These are phyloP conservation scores for Prorops nasuta DNA, from an alignment of 1,140 invertebrate genomes.

Conservation along the genomic window DNA sequence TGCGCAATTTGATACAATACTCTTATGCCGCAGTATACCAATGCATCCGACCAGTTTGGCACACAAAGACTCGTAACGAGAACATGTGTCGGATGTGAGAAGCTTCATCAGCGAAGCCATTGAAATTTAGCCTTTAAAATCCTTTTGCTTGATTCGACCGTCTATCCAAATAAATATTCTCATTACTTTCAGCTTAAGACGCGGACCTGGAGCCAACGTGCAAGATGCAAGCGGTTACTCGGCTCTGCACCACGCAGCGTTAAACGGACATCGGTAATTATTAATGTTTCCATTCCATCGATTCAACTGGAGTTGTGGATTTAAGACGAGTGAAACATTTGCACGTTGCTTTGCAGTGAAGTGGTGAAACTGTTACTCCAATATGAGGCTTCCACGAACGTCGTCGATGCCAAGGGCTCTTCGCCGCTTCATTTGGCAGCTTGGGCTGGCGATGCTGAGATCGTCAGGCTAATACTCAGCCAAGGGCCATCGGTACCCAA, in stretches of 20 bases:
- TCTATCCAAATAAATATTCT: conserved; percentile 4
- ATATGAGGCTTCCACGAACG: conserved; percentile 87
- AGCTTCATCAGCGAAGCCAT: conserved; percentile 20
- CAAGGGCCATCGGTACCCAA: conserved; percentile 75
- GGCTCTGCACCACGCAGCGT: conserved; percentile 88
- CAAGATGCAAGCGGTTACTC: conserved; percentile 94
- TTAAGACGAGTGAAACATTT: background rate
- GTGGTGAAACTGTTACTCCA: conserved; percentile 82
- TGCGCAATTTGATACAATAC: too few species aligned
- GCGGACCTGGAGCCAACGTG: conserved; percentile 87
- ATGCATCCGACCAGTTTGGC: too few species aligned
- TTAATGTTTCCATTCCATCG: background rate
- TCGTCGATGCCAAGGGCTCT: conserved; percentile 80
- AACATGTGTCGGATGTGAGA: background rate
- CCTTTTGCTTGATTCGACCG: background rate
- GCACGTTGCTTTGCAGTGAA: conserved; percentile 62
- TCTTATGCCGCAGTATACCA: too few species aligned
- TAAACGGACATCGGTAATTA: conserved; percentile 89
- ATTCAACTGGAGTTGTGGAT: background rate
- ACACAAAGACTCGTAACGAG: background rate
- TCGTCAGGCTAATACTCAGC: conserved; percentile 75
- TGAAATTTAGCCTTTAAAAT: conserved; percentile 25
- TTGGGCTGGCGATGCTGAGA: conserved; percentile 84
- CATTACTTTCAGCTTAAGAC: conserved; percentile 70
- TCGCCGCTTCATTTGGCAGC: conserved; percentile 85